Percentiles rank a stretch among this genome's conserved stretches.
phyloP scores from a whole-genome alignment of 2,113 vertebrate genomes.

The Nothocercus nigrocapillus region DNA sequence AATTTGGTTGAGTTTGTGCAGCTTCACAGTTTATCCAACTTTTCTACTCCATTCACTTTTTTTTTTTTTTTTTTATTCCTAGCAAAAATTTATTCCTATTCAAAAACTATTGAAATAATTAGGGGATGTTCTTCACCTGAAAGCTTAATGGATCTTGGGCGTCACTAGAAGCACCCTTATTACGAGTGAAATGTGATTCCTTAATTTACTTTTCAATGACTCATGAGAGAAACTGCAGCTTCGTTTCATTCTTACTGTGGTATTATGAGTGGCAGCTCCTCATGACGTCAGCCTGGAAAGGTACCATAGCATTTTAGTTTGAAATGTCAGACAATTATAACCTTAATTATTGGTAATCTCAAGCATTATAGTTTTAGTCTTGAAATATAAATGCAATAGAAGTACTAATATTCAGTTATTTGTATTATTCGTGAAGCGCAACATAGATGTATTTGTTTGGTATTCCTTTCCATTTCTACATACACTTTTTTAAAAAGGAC shows the following conservation, averaged over 20 bases:
- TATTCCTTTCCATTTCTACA: slow-evolving; percentile 48
- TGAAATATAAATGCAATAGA: slow-evolving; percentile 52
- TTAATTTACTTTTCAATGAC: neutral
- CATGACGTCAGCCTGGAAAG: slow-evolving; percentile 3
- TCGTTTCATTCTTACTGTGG: neutral
- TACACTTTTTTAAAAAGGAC: slow-evolving; percentile 50
- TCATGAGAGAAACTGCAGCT: neutral
- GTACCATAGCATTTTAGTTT: neutral
- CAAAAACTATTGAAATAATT: neutral
- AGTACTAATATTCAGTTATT: slow-evolving; percentile 66
- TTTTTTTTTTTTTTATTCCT: neutral
- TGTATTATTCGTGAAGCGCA: slow-evolving; percentile 62
- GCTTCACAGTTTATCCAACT: neutral
- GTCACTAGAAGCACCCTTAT: neutral
- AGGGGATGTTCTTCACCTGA: neutral
- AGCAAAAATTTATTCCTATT: neutral
- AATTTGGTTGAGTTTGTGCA: neutral
- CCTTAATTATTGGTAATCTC: slow-evolving; percentile 45
- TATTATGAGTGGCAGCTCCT: neutral
- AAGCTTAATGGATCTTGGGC: slow-evolving; percentile 9
- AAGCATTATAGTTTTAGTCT: slow-evolving; percentile 4
- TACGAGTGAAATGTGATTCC: neutral
- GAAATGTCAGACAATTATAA: slow-evolving; percentile 35
- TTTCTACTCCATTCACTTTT: neutral
- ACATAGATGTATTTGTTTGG: slow-evolving; percentile 18